Base-by-base conservation (phyloP, 2,888 invertebrate species). In the Habrosyne pyritoides region DNA sequence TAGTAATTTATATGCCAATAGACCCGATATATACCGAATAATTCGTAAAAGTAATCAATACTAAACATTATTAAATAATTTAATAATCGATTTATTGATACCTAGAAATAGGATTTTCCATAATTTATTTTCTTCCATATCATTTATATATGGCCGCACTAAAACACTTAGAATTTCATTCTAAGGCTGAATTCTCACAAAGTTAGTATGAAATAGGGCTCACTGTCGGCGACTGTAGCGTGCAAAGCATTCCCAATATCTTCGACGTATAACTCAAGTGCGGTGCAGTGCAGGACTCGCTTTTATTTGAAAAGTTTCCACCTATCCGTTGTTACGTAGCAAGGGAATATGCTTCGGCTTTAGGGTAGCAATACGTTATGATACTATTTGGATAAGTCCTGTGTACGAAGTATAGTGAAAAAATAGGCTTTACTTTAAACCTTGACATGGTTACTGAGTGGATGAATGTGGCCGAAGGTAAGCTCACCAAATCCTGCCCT, bases 271-370 rank as follows among this genome's bases (percentile, higher is more conserved):
- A 58, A 56, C 53, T 53, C 24, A 26, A 54, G 55, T 56, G 59
- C 53, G 53, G 42, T 52, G 33, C 48, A 46, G 36, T 46, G 54
- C 55, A 46, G n/a, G 42, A 42, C 42, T 53, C 52, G 64, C 62
- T 78, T 81, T 83, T 83, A 84, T 85, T 83, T 74, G 79, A 81
- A 83, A 86, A 83, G 72, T 84, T 50, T 83, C 73, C 63, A 71
- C 79, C 78, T 77, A 70, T 75, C 59, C 68, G 61, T 63, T 72
- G 73, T 74, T 69, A 65, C 64, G 10, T 55, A 54, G 59, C 61
- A 53, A 57, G 61, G 57, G 61, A 69, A 74, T 69, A 68, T 66
- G 56, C 59, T 53, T 52, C 63, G 58, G 64, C 67, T 66, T 60
- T 18, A 18, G 18, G 18, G 33, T n/a, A 2, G n/a, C n/a, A 33